Evolutionary conservation across 1,140 invertebrate species (phyloP).

Genomic region (Dendrolimus punctatus): DNA sequence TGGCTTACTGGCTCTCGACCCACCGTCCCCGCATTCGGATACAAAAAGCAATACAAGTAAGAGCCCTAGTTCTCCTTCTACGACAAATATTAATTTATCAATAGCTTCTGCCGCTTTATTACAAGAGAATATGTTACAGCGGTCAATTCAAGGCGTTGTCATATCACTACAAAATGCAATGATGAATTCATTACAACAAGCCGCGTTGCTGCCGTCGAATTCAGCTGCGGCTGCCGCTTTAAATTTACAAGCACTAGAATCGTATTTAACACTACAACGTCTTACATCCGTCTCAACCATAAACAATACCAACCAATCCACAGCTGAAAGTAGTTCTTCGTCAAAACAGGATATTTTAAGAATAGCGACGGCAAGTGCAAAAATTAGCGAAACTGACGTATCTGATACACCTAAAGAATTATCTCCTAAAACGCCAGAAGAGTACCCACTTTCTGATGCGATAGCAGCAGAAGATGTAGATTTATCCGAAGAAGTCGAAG

Average conservation of each 20-base stretch:
- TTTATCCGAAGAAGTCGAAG: conserved; percentile 75
- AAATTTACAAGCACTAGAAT: conserved; percentile 87
- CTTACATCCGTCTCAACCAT: conserved; percentile 73
- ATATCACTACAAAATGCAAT: conserved; percentile 84
- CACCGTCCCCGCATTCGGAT: conserved; percentile 44
- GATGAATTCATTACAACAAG: conserved; percentile 82
- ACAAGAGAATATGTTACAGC: conserved; percentile 75
- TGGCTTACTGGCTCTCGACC: conserved; percentile 46
- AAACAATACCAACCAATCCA: conserved; percentile 45
- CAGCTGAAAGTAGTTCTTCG: conserved; percentile 40
- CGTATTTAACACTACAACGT: conserved; percentile 85
- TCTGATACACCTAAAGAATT: conserved; percentile 53
- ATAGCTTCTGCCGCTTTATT: conserved; percentile 64
- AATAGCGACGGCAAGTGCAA: conserved; percentile 72
- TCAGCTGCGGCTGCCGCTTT: conserved; percentile 84
- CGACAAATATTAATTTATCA: conserved; percentile 63
- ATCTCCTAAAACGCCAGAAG: conserved; percentile 65
- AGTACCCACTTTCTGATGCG: conserved; percentile 56
- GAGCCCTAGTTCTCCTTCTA: conserved; percentile 59
- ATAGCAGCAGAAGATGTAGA: conserved; percentile 74
- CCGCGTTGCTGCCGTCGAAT: conserved; percentile 82
- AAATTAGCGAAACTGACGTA: conserved; percentile 74
- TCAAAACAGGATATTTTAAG: conserved; percentile 72
- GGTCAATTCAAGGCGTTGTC: conserved; percentile 80
- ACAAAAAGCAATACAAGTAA: conserved; percentile 55